These are phyloP conservation scores for Ictalurus furcatus DNA, from an alignment of 2,113 vertebrate species.

Conservation along the genomic window DNA sequence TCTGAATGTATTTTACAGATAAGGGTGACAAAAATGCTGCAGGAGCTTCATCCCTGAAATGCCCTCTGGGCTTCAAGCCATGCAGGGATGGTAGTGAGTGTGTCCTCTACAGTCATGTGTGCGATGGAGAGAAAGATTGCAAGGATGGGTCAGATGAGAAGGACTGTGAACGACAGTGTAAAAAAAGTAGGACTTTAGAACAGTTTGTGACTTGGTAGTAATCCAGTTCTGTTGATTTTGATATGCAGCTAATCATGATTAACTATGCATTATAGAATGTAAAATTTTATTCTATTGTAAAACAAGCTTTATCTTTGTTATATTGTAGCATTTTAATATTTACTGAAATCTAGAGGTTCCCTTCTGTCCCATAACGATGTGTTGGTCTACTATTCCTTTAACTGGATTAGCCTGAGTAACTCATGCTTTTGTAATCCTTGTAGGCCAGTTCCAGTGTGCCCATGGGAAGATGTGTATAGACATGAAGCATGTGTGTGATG, in stretches of 20 bases:
- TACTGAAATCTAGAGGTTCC: too few relatives aligned
- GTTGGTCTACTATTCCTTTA: too few relatives aligned
- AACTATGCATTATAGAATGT: background rate
- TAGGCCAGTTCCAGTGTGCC: conserved; percentile 47
- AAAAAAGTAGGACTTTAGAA: conserved; percentile 62
- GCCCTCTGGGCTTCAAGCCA: conserved; percentile 58
- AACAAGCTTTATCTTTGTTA: too few relatives aligned
- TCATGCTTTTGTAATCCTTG: background rate
- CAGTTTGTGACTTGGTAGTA: background rate
- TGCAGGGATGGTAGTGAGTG: conserved; percentile 77
- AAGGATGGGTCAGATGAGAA: conserved; percentile 80
- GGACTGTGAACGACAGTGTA: conserved; percentile 57
- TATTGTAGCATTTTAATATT: too few relatives aligned
- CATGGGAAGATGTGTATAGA: conserved; percentile 55
- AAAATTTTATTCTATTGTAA: background rate
- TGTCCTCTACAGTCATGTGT: conserved; percentile 72
- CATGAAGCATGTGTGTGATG: conserved; percentile 51
- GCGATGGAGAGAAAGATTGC: conserved; percentile 82
- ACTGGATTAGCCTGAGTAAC: too few relatives aligned
- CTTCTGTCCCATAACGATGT: too few relatives aligned
- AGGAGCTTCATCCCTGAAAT: conserved; percentile 50
- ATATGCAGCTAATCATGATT: background rate
- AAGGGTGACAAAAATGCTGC: background rate
- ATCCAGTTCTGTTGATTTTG: too few relatives aligned
- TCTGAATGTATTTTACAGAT: background rate